Percentiles rank a stretch among this genome's conserved stretches.
Evolutionary conservation across 2,888 invertebrate species (phyloP).

Genomic region (Drosophila peninsularis): DNA sequence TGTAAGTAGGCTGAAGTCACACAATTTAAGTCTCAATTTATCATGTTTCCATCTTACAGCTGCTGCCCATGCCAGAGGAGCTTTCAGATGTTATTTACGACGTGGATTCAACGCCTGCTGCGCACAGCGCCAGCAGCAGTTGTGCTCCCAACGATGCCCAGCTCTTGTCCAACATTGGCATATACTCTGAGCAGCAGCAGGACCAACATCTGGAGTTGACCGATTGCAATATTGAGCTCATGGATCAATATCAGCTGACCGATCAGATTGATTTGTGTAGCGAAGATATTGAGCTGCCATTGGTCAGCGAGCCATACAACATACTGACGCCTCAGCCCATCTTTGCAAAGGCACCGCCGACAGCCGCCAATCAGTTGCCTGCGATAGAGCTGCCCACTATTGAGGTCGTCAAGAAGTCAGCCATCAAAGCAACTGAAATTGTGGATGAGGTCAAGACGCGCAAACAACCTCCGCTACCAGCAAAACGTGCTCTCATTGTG

Average conservation of each 20-base stretch:
- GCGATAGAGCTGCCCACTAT: constrained; percentile 73
- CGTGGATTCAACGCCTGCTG: constrained; percentile 40
- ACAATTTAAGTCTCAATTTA: neutral
- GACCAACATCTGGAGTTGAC: constrained; percentile 78
- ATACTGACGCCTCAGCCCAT: constrained; percentile 60
- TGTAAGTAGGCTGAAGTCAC: constrained; percentile 35
- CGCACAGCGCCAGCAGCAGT: constrained; percentile 29
- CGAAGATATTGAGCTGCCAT: constrained; percentile 75
- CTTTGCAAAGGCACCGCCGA: constrained; percentile 37
- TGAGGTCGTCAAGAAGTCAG: constrained; percentile 69
- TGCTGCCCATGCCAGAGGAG: constrained; percentile 75
- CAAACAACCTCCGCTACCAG: constrained; percentile 68
- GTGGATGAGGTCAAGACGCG: constrained; percentile 67
- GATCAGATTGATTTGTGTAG: constrained; percentile 82
- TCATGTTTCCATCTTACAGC: neutral
- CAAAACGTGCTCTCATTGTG: constrained; percentile 71
- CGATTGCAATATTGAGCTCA: constrained; percentile 83
- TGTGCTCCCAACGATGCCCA: constrained; percentile 76
- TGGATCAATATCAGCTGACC: constrained; percentile 83
- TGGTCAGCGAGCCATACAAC: constrained; percentile 70
- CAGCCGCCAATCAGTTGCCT: constrained; percentile 49
- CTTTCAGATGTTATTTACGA: constrained; percentile 81
- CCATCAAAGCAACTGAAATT: constrained; percentile 66
- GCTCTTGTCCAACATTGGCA: constrained; percentile 71
- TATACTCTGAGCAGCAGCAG: constrained; percentile 59